A percentile compares a stretch with the other conserved stretches of the same genome.
Conservation (phyloP, 2,113 vertebrate genomes). For the Chelonoidis abingdonii region DNA sequence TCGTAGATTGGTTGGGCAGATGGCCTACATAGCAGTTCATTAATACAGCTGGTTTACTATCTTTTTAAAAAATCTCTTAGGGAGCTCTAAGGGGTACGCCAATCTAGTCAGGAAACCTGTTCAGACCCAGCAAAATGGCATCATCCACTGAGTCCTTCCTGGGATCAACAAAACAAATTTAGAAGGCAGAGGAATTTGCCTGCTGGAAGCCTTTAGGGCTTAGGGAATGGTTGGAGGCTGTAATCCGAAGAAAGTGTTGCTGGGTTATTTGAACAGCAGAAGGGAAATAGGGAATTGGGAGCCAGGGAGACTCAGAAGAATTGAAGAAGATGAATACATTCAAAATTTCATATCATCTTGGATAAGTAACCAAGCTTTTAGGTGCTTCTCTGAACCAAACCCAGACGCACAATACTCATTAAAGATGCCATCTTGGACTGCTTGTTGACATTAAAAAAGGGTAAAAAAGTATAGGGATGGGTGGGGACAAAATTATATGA, state of each 20-base stretch:
- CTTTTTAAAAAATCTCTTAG: neutral
- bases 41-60: neutral
- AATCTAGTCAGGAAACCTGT: neutral
- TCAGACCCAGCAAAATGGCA: neutral
- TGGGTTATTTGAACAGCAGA: constrained; percentile 1
- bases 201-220: neutral
- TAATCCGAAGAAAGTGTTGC: constrained; percentile 47
- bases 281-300: constrained; percentile 6
- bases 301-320: neutral
- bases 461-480: neutral
- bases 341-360: neutral
- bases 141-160: neutral
- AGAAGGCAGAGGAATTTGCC: neutral
- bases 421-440: neutral
- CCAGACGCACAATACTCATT: neutral
- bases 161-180: neutral
- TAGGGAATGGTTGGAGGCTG: neutral
- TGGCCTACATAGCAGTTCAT: neutral
- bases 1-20: neutral
- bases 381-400: constrained; percentile 15
- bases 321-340: neutral
- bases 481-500: neutral
- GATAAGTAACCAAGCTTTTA: neutral
- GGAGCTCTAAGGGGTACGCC: neutral
- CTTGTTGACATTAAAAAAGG: neutral